Evolutionary conservation across 1,140 invertebrate genomes (phyloP).

Genomic region (Drosophila repletoides): DNA sequence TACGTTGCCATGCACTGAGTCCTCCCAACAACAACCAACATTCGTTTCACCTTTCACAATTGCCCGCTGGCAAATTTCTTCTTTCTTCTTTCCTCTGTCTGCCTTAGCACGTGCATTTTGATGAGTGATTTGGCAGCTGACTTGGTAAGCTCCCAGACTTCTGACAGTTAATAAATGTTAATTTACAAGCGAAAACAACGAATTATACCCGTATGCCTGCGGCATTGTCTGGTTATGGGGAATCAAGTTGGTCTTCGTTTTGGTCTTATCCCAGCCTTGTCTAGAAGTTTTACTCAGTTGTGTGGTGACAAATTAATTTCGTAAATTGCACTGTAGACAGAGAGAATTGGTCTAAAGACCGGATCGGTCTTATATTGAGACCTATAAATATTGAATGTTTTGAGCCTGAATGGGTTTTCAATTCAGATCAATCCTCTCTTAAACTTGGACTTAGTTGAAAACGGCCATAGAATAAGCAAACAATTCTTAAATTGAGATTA

Average conservation of each 20-base stretch:
- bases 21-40: no score
- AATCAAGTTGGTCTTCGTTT: background rate
- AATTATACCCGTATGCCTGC: background rate
- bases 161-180: conserved; percentile 49
- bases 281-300: background rate
- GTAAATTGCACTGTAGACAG: background rate
- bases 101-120: conserved; percentile 16
- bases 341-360: no score
- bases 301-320: conserved; percentile 3
- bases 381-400: no score
- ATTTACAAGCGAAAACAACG: conserved; percentile 11
- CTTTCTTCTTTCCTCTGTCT: background rate
- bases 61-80: conserved; percentile 24
- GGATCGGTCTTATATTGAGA: no score
- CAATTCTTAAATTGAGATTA: no score
- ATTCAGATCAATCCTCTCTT: no score
- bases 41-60: background rate
- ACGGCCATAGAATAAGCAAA: no score
- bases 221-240: conserved; percentile 3
- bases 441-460: no score
- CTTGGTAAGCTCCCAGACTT: conserved; percentile 16
- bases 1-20: conserved; percentile 4
- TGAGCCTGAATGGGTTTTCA: no score
- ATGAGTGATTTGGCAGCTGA: conserved; percentile 38
- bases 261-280: background rate